Base-by-base conservation (phyloP, 2,888 invertebrate species). In the Coenonympha arcania region DNA sequence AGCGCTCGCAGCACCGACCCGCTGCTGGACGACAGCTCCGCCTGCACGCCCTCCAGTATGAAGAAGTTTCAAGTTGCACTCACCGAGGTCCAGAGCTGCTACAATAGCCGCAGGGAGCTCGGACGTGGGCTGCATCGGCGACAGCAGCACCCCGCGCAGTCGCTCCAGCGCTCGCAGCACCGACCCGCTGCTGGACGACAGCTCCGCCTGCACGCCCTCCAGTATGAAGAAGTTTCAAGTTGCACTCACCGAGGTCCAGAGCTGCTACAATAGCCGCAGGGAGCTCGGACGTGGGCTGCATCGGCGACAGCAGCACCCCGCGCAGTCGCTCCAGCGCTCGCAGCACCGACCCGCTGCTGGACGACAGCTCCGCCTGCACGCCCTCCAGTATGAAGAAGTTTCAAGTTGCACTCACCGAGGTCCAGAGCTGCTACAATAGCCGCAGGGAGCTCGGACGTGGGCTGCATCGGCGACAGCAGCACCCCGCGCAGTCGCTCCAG, bases 341-440 rank as follows among this genome's bases (percentile, higher is more conserved):
- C 43, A 64, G 62, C 52, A 70, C 73, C 57, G 60, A 64, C 48
- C 68, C 58, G 61, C 73, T 66, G 48, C 70, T 61, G 59, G 73
- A 34, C n/a, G n/a, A n/a, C n/a, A n/a, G n/a, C n/a, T n/a, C n/a
- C n/a, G n/a, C n/a, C n/a, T n/a, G n/a, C n/a, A n/a, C n/a, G n/a
- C n/a, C n/a, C n/a, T n/a, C n/a, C n/a, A n/a, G n/a, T 24, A 24
- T 6, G 24, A 24, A 26, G 8, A n/a, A n/a, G 26, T 26, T 2
- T n/a, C 13, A 16, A n/a, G n/a, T n/a, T n/a, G n/a, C n/a, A n/a
- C n/a, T n/a, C n/a, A n/a, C n/a, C n/a, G n/a, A 30, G 30, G 13
- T 95, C 94, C 72, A 97, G 88, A 31, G 95, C 91, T 63, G 92
- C 89, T 6, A 95, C 91, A 61, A 97, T 91, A 61, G 92, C 92